Base-by-base conservation (phyloP, 2,797 vertebrate species). In the Microchirus variegatus region DNA sequence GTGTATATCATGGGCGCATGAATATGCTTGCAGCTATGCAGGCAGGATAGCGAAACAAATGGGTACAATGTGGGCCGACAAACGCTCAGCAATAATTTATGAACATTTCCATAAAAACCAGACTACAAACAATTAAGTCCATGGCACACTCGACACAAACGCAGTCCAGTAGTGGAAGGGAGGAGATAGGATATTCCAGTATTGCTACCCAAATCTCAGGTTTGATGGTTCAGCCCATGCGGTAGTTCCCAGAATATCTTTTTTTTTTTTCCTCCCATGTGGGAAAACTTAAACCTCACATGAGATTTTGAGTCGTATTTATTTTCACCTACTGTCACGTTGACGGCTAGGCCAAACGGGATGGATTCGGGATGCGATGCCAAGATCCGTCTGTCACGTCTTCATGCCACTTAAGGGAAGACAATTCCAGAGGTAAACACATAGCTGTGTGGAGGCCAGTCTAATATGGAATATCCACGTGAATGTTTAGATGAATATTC, bases 131-230 rank as follows among this genome's bases (percentile, higher is more conserved):
- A 36, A 56, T 78, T 69, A 59, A 41, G 35, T 75, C 69, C 53
- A 66, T 42, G 66, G 62, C 66, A n/a, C 41, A 35, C 31, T 67
- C 37, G 35, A 51, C 48, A 26, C 61, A 73, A 14, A 31, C 51
- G 57, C 63, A 46, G 52, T 79, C 65, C 73, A 79, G 46, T 31
- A 18, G 67, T 59, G 59, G 56, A 53, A 55, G 38, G 16, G 14
- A 67, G 44, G 14, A 60, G 37, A 55, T 42, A 36, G 55, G 53
- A 65, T 16, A 16, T 58, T 69, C 75, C 79, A 77, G 59, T 76
- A 87, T 90, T 80, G 14, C 62, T 12, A 22, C 45, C 60, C 68
- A 49, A 45, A 89, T 91, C 80, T 87, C 75, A 85, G 80, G 88
- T 87, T 76, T 59, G 79, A 76, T 45, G 67, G 70, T 75, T 70